Evolutionary conservation across 2,888 invertebrate genomes (phyloP), one percentile per base, ranked within the genome.

Genomic region (Heliconius sara): DNA sequence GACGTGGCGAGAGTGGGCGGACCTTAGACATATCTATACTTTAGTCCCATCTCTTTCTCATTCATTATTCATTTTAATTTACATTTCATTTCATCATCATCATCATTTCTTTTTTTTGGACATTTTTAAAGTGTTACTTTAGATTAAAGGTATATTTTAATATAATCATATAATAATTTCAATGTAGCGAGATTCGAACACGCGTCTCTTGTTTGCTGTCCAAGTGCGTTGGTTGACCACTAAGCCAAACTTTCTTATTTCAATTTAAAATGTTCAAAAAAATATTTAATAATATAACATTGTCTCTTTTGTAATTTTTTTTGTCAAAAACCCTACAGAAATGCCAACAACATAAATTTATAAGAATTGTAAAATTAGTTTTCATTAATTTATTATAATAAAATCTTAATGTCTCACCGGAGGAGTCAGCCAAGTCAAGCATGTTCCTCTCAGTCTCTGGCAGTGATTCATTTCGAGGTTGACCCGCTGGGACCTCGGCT

Each of bases 1-100:
- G 95, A 93, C 88, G 95, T 94, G 85, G 93, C 94, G 86, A 94
- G 93, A 86, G 94, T 94, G 87, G 95, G 93, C 82, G 93, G 93
- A 92, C 93, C 93, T 93, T 92, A 47, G 75, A 75, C 65, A 75
- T 65, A 75, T 43, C 43, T 75, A 22, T 47, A 27, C 65, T 75
- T 75, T 75, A 75, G 75, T 65, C 74, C 74, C 25, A 25, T 27
- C 65, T 43, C 27, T 74, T 65, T 47, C 30, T 30, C 47, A 57
- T 0, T 73, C n/a, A 57, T 73, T n/a, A 75, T 65, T 65, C 13
- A 75, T 65, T 72, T n/a, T 13, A 57, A 34, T 60, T n/a, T n/a
- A n/a, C 10, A 60, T 60, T n/a, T n/a, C 10, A 60, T 60, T n/a
- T n/a, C 9, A 60, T n/a, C 1, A 4, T 60, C 0, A 22, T 3